Conservation (phyloP, 2,113 vertebrate species). For the Tapirus terrestris region DNA sequence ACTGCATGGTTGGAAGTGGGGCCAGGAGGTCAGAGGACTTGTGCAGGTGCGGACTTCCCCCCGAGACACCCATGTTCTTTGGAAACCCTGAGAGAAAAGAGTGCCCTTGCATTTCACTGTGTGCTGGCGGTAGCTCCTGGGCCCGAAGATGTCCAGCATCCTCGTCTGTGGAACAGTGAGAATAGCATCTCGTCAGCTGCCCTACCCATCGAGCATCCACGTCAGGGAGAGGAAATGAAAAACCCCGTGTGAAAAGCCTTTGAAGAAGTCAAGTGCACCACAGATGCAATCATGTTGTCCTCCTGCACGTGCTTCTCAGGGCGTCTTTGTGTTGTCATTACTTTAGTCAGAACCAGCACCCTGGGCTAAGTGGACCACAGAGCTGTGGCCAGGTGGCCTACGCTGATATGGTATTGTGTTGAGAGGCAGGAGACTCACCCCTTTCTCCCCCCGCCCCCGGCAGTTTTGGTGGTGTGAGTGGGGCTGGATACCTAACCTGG, state of each 20-base stretch:
- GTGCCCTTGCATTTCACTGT: accelerated
- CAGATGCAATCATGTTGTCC: accelerated
- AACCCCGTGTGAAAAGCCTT: not conserved
- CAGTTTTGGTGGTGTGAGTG: not conserved
- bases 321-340: not conserved
- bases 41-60: too few relatives aligned
- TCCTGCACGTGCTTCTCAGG: not conserved
- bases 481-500: not conserved
- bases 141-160: not conserved
- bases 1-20: too few relatives aligned
- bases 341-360: not conserved
- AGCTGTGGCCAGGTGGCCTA: not conserved
- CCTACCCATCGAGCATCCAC: not conserved
- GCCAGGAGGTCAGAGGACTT: not conserved
- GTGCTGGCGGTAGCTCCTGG: accelerated
- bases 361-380: not conserved
- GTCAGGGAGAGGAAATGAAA: not conserved
- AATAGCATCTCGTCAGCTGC: not conserved
- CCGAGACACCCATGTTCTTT: not conserved
- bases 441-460: not conserved
- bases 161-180: not conserved
- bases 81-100: not conserved
- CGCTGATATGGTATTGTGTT: accelerated
- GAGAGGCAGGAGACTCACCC: not conserved
- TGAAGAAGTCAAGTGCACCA: not conserved